Conservation (phyloP, 1,140 invertebrate genomes). For the Atta texana region DNA sequence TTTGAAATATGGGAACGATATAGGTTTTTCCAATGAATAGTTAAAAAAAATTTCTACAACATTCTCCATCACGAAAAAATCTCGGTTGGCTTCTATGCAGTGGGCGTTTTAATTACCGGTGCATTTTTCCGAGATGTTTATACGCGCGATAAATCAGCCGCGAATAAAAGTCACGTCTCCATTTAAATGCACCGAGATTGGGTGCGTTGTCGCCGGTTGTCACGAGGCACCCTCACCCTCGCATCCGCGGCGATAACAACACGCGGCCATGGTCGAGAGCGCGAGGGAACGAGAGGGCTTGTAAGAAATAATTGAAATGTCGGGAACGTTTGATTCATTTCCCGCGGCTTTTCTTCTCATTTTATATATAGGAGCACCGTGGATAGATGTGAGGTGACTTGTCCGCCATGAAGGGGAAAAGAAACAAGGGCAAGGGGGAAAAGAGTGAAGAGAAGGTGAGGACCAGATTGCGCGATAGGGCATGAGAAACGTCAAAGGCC, state of each 20-base stretch:
- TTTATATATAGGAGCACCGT: conserved; percentile 78
- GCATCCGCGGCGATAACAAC: conserved; percentile 34
- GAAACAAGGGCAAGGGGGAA: neutral
- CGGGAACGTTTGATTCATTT: conserved; percentile 82
- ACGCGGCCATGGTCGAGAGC: conserved; percentile 15
- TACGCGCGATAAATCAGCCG: conserved; percentile 57
- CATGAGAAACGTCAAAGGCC: conserved; percentile 85
- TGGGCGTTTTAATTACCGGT: conserved; percentile 43
- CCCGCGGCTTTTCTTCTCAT: conserved; percentile 79
- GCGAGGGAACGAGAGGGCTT: conserved; percentile 30
- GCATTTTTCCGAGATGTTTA: conserved; percentile 56
- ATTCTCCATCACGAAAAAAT: conserved; percentile 7
- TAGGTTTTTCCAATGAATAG: neutral
- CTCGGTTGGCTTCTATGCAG: conserved; percentile 14
- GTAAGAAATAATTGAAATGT: conserved; percentile 83
- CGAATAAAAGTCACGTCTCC: conserved; percentile 60
- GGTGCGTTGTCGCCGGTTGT: conserved; percentile 32
- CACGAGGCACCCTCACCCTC: conserved; percentile 36
- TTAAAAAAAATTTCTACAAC: neutral
- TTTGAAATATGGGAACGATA: neutral
- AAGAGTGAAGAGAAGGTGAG: neutral
- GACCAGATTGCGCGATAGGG: conserved; percentile 82
- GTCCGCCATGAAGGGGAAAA: conserved; percentile 24
- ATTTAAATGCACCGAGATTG: conserved; percentile 63
- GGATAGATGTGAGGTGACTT: conserved; percentile 63